Evolutionary conservation across 2,888 invertebrate genomes (phyloP).

Genomic region (Nycteola revayana): DNA sequence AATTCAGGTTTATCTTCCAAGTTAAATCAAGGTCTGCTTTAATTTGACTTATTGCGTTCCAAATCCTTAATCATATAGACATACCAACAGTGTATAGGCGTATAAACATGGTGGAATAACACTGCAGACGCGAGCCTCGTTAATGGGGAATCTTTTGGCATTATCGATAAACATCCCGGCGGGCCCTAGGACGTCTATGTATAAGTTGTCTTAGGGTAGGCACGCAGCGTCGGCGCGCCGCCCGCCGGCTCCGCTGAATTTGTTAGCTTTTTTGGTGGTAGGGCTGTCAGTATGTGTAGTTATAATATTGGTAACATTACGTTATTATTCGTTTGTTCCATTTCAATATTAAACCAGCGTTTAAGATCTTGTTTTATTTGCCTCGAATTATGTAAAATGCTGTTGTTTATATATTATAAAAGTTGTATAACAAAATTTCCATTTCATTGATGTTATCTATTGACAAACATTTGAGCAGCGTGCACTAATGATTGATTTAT

Average conservation of each 20-base stretch:
- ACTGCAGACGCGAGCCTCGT: constrained; percentile 39
- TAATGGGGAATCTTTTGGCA: constrained; percentile 39
- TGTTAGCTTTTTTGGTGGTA: constrained; percentile 59
- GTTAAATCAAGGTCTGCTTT: constrained; percentile 8
- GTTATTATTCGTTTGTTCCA: too few relatives aligned
- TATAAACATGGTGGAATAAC: constrained; percentile 18
- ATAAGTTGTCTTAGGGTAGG: constrained; percentile 77
- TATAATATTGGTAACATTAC: too few relatives aligned
- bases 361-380: too few relatives aligned
- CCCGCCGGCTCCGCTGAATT: constrained; percentile 45
- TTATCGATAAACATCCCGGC: constrained; percentile 53
- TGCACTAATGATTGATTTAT: too few relatives aligned
- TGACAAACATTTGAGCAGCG: too few relatives aligned
- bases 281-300: constrained; percentile 51
- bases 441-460: too few relatives aligned
- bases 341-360: too few relatives aligned
- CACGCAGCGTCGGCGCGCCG: constrained; percentile 56
- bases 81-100: constrained; percentile 20
- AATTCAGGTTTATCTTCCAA: neutral
- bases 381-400: too few relatives aligned
- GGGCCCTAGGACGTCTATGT: constrained; percentile 68
- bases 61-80: constrained; percentile 13
- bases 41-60: constrained; percentile 6
- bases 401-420: too few relatives aligned
- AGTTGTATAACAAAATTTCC: too few relatives aligned